Evolutionary conservation across 2,113 vertebrate species (phyloP).

Genomic region (Centropus bengalensis): DNA sequence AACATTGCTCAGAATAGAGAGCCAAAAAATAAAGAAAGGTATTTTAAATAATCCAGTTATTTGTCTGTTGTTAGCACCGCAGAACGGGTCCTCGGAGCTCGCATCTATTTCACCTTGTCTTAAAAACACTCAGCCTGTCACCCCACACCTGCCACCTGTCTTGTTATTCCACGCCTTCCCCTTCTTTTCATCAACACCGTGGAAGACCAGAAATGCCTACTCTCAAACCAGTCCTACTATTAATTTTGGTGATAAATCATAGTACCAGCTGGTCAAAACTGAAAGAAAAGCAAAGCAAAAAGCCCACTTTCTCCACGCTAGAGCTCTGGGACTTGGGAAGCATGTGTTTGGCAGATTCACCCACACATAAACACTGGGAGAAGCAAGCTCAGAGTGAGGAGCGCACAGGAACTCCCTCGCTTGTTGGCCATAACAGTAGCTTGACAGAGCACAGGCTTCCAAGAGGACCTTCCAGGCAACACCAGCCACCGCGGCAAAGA

Average conservation of each 20-base stretch:
- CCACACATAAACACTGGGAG: background rate
- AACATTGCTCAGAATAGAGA: background rate
- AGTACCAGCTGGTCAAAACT: background rate
- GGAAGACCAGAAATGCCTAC: background rate
- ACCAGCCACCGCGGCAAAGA: background rate
- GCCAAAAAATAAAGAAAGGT: background rate
- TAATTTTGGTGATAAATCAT: background rate
- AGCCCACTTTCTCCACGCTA: background rate
- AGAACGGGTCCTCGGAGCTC: background rate
- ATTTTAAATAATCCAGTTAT: background rate
- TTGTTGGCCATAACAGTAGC: too few relatives aligned
- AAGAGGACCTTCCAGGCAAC: fast-evolving
- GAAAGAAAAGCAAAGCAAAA: background rate
- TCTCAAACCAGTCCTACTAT: background rate
- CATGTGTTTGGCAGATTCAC: background rate
- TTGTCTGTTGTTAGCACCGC: background rate
- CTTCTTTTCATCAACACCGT: background rate
- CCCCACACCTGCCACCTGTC: fast-evolving
- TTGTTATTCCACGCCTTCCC: background rate
- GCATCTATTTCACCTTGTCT: background rate
- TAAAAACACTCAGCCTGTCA: background rate
- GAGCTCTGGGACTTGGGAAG: background rate
- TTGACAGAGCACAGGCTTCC: background rate
- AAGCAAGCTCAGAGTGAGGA: background rate
- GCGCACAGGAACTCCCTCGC: background rate